These are phyloP conservation scores for Hirtodrosophila alboralis DNA, from an alignment of 2,888 invertebrate species.

Conservation along the genomic window DNA sequence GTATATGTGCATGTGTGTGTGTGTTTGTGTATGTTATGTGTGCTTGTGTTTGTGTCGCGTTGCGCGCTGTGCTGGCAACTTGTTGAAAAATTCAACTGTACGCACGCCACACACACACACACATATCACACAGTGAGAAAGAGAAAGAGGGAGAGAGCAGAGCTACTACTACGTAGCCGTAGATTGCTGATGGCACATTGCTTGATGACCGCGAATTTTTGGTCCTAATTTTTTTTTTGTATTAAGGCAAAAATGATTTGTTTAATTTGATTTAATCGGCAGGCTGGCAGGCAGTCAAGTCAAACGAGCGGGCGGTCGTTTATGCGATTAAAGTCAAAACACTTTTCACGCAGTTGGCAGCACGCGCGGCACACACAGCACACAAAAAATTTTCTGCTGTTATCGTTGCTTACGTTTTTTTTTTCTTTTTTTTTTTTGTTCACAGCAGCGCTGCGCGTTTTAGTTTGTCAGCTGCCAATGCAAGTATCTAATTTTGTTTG, in stretches of 20 bases:
- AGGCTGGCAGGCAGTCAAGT: constrained; percentile 12
- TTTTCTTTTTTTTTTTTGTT: constrained; percentile 37
- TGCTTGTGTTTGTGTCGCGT: constrained; percentile 52
- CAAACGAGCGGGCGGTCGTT: constrained; percentile 31
- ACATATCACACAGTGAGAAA: too few species aligned
- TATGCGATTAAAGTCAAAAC: constrained; percentile 38
- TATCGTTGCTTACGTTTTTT: constrained; percentile 63
- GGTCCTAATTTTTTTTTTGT: constrained; percentile 8
- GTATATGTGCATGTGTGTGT: constrained; percentile 22
- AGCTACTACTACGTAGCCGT: constrained; percentile 16
- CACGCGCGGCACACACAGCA: constrained; percentile 68
- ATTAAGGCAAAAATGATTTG: constrained; percentile 8
- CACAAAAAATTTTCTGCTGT: constrained; percentile 58
- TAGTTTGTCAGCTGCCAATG: constrained; percentile 37
- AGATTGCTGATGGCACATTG: constrained; percentile 18
- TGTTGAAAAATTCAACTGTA: constrained; percentile 70
- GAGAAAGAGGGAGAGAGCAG: constrained; percentile 9
- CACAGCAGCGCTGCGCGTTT: constrained; percentile 26
- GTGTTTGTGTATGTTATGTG: constrained; percentile 9
- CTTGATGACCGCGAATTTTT: constrained; percentile 8
- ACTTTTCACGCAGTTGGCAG: constrained; percentile 65
- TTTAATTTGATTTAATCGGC: constrained; percentile 20
- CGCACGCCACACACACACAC: constrained; percentile 52
- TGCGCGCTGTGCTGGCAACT: constrained; percentile 77
- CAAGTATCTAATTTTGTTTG: constrained; percentile 29